These are phyloP conservation scores for Caenorhabditis sinica DNA, from an alignment of 2,888 invertebrate genomes.

Conservation along the genomic window DNA sequence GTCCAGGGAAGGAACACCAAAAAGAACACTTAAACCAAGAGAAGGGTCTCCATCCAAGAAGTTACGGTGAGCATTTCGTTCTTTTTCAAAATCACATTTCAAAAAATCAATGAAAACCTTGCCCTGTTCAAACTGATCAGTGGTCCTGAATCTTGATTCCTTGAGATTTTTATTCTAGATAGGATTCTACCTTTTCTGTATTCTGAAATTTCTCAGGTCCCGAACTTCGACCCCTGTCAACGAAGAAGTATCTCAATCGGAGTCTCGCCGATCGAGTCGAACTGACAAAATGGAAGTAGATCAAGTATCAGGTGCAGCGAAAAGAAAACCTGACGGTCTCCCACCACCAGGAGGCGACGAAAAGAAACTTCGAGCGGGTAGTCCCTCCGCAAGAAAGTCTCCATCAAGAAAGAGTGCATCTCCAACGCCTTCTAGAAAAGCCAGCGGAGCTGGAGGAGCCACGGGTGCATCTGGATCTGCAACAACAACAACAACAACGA, in stretches of 20 bases:
- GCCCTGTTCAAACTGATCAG: background rate
- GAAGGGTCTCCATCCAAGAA: constrained; percentile 82
- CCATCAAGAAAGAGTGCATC: constrained; percentile 60
- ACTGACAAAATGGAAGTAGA: constrained; percentile 75
- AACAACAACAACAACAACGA: background rate
- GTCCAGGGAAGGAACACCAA: constrained; percentile 74
- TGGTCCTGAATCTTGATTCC: background rate
- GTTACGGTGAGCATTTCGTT: constrained; percentile 66
- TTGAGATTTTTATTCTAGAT: too few relatives aligned
- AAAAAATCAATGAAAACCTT: background rate
- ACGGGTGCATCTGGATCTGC: constrained; percentile 38
- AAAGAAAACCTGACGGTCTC: constrained; percentile 71
- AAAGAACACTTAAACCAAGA: constrained; percentile 75
- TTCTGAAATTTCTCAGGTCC: constrained; percentile 58
- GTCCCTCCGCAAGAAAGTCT: constrained; percentile 64
- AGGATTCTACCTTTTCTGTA: background rate
- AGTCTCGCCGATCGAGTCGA: constrained; percentile 66
- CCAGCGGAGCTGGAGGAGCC: constrained; percentile 22
- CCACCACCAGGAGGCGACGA: constrained; percentile 71
- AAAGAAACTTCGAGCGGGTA: constrained; percentile 71
- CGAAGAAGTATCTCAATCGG: constrained; percentile 75
- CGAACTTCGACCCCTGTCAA: constrained; percentile 81
- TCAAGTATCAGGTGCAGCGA: constrained; percentile 53
- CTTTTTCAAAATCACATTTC: constrained; percentile 18
- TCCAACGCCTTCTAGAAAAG: constrained; percentile 62